These are phyloP conservation scores for Probaryconus sp. DNA, from an alignment of 1,140 invertebrate genomes.

Conservation along the genomic window DNA sequence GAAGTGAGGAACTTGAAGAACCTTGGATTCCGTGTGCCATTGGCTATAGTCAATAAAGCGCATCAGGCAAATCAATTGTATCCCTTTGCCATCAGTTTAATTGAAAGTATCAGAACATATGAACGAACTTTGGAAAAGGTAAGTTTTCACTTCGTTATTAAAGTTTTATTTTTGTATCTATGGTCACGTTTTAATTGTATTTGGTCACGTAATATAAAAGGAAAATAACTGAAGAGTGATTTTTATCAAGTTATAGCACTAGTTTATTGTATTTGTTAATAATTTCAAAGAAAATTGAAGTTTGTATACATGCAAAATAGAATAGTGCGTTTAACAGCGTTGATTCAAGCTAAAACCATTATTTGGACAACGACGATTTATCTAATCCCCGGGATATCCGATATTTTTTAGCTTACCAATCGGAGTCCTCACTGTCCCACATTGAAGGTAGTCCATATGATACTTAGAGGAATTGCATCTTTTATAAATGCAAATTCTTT, in stretches of 20 bases:
- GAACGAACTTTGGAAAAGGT: conserved; percentile 98
- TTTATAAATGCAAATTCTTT: conserved; percentile 64
- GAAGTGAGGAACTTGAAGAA: conserved; percentile 98
- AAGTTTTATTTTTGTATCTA: conserved; percentile 12
- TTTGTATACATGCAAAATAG: conserved; percentile 51
- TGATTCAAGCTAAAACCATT: conserved; percentile 49
- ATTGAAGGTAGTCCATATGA: conserved; percentile 72
- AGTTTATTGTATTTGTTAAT: conserved; percentile 20
- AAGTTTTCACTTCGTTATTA: conserved; percentile 68
- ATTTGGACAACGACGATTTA: conserved; percentile 58
- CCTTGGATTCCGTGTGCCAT: conserved; percentile 96
- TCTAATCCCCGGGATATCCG: conserved; percentile 73
- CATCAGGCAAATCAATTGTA: conserved; percentile 98
- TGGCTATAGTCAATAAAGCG: conserved; percentile 99
- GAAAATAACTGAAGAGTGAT: neutral
- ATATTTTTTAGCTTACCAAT: conserved; percentile 77
- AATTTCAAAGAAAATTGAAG: conserved; percentile 3
- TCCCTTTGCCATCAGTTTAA: conserved; percentile 98
- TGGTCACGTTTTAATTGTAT: conserved; percentile 31
- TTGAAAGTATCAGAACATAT: conserved; percentile 98
- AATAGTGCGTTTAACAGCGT: conserved; percentile 57
- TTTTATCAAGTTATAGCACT: conserved; percentile 16
- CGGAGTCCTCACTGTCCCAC: conserved; percentile 76
- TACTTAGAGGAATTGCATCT: conserved; percentile 71
- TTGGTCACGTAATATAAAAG: conserved; percentile 13